These are phyloP conservation scores for Crypturellus undulatus DNA, from an alignment of 2,113 vertebrate species.

Conservation along the genomic window DNA sequence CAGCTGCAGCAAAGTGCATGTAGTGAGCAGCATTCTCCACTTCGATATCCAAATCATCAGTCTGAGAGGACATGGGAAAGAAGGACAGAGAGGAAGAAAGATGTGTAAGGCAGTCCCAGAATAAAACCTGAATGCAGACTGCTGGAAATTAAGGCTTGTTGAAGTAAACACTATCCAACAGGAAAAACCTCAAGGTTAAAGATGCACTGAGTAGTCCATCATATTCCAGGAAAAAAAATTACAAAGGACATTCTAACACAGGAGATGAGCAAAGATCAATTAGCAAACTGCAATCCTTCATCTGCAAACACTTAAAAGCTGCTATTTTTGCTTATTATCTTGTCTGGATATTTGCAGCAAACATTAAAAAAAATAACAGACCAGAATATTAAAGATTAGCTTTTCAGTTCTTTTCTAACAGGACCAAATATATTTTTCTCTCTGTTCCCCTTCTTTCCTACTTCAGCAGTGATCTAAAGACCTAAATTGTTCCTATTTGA, in stretches of 20 bases:
- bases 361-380: not conserved
- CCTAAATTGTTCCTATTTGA: not conserved
- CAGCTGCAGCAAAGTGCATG: slow-evolving; percentile 92
- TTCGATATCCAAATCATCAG: slow-evolving; percentile 85
- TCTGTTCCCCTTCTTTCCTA: not conserved
- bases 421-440: not conserved
- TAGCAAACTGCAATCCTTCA: not conserved
- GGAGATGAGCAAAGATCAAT: not conserved
- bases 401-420: not conserved
- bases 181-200: not conserved
- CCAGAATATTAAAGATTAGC: not conserved
- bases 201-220: not conserved
- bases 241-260: not conserved
- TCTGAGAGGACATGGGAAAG: slow-evolving; percentile 66
- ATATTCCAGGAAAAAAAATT: not conserved
- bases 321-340: not conserved
- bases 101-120: not conserved
- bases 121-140: not conserved
- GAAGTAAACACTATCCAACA: not conserved
- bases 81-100: not conserved
- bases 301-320: not conserved
- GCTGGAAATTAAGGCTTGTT: not conserved
- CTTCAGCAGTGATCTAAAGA: not conserved
- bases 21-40: slow-evolving; percentile 90
- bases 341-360: not conserved